These are phyloP conservation scores for Spatulosminthurus flaviceps DNA, from an alignment of 2,888 invertebrate genomes.

Conservation along the genomic window DNA sequence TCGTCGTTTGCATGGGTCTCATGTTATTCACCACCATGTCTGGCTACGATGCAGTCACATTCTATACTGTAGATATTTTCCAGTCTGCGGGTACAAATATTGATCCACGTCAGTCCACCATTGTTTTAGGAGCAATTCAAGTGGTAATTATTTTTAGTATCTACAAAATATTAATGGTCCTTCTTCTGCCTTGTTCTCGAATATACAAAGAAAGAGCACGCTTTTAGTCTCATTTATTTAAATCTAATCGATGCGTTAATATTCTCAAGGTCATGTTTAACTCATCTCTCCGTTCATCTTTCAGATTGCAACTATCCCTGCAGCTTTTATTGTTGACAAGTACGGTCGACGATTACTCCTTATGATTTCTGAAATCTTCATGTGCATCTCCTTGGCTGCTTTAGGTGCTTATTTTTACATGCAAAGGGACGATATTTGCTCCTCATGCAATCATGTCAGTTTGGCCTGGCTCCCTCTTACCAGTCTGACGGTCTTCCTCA, in stretches of 20 bases:
- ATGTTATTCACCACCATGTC: slow-evolving; percentile 58
- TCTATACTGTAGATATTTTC: slow-evolving; percentile 60
- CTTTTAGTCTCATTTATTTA: too few species aligned
- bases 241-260: too few species aligned
- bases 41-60: slow-evolving; percentile 58
- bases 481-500: slow-evolving; percentile 56
- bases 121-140: slow-evolving; percentile 59
- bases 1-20: slow-evolving; percentile 54
- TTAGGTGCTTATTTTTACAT: slow-evolving; percentile 56
- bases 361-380: slow-evolving; percentile 58
- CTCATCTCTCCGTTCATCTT: too few species aligned
- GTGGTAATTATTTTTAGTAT: slow-evolving; percentile 51
- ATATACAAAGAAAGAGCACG: not conserved
- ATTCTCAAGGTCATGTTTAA: too few species aligned
- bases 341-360: slow-evolving; percentile 59
- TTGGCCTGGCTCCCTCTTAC: slow-evolving; percentile 57
- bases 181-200: not conserved
- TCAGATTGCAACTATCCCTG: slow-evolving; percentile 57
- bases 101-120: slow-evolving; percentile 55
- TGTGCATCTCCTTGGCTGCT: slow-evolving; percentile 50
- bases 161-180: not conserved
- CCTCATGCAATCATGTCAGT: slow-evolving; percentile 24
- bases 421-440: slow-evolving; percentile 47
- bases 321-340: slow-evolving; percentile 59
- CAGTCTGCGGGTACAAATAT: slow-evolving; percentile 55